A percentile compares a stretch with the other conserved stretches of the same genome.
phyloP scores from a whole-genome alignment of 2,797 vertebrate genomes.

The Dryobates pubescens region DNA sequence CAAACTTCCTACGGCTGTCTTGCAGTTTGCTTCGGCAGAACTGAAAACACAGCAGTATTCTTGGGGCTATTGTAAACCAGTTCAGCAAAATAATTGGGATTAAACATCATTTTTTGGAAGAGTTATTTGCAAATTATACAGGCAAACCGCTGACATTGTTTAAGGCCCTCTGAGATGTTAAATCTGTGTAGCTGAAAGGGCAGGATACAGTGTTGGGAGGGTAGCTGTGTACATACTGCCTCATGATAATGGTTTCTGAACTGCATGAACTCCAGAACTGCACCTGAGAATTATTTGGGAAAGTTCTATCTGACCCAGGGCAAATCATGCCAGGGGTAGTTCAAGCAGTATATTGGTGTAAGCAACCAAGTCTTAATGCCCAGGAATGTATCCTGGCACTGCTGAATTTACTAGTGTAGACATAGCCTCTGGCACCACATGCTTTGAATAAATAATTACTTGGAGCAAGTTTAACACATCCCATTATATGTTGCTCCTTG shows the following conservation, averaged over 20 bases:
- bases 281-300: not conserved
- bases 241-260: not conserved
- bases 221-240: not conserved
- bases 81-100: not conserved
- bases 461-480: not conserved
- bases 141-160: not conserved
- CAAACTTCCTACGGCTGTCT: not conserved
- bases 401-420: not conserved
- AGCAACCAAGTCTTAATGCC: not conserved
- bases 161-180: not conserved
- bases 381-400: conserved; percentile 6
- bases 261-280: not conserved
- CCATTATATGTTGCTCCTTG: not conserved
- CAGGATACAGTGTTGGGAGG: not conserved
- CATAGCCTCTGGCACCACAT: not conserved
- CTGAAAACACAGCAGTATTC: not conserved
- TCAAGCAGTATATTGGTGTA: not conserved
- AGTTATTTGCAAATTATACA: not conserved
- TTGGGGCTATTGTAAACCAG: not conserved
- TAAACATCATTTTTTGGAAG: not conserved
- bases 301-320: not conserved
- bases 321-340: not conserved
- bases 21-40: not conserved
- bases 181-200: not conserved
- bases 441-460: conserved; percentile 19